Evolutionary conservation across 2,888 invertebrate genomes (phyloP), one percentile per base, ranked within the genome.

Genomic region (Dyspetes luteomarginatus): DNA sequence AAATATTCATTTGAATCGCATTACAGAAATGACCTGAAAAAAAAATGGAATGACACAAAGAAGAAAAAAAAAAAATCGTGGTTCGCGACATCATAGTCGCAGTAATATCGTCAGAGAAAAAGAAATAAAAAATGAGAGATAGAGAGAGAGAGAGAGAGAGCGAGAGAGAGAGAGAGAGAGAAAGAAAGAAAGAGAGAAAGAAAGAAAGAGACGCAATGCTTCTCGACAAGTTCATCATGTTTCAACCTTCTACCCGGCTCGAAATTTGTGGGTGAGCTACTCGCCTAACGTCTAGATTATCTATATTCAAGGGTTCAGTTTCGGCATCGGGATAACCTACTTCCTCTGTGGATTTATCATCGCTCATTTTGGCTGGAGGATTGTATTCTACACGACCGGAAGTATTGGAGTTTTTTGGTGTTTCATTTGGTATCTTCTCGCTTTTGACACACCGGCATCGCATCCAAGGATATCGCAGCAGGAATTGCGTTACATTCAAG

Each of bases 321-420:
- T 96, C 87, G 95, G 95, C 24, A 95, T 95, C 83, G 95, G 95
- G 5, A 90, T 95, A 85, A 95, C 95, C 36, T 95, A 95, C 90
- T 95, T 95, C 12, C 91, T 95, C 48, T 95, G 95, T 87, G 95
- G 95, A 43, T 95, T 95, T 89, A 93, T 96, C 84, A 95, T 95
- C 84, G 94, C 94, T 41, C 93, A 94, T 82, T 94, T 94, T 75
- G 95, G 95, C 67, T 95, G 95, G 95, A 93, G 94, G 9, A 93
- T 93, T 22, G 95, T 95, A 7, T 95, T 95, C 91, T 95, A 95
- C 90, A 95, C 95, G 9, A 95, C 95, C 4, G 95, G 95, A 3
- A 93, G 93, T 26, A 93, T 95, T 75, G 95, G 95, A 2, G 91
- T 94, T 68, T 81, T 93, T 1, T 96, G 95, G 95, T 95, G 95